These are phyloP conservation scores for Pseudomyrmex gracilis DNA, from an alignment of 1,140 invertebrate genomes.

Conservation along the genomic window DNA sequence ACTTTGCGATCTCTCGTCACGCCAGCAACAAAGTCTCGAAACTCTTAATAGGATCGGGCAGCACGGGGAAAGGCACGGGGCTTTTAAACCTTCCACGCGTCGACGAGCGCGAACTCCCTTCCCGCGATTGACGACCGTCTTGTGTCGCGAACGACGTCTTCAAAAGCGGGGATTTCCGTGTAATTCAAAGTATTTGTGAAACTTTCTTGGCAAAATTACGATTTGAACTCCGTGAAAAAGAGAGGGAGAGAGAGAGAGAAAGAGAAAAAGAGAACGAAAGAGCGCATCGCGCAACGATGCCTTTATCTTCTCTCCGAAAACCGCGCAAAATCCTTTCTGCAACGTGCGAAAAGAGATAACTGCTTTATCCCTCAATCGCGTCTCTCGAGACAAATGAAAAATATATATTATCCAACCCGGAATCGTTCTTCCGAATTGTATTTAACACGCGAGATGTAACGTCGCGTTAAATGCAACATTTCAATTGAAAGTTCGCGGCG, in stretches of 20 bases:
- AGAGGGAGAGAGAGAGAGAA: too few relatives aligned
- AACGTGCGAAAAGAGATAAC: background rate
- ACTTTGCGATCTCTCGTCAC: constrained; percentile 60
- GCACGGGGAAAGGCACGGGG: background rate
- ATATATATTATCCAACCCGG: constrained; percentile 40
- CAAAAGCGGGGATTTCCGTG: background rate
- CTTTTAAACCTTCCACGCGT: constrained; percentile 22
- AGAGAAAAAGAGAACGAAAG: too few relatives aligned
- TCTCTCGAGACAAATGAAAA: background rate
- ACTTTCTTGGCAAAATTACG: background rate
- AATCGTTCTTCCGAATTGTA: background rate
- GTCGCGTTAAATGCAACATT: constrained; percentile 35
- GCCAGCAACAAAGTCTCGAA: constrained; percentile 33
- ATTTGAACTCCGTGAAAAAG: background rate
- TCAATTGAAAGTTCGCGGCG: constrained; percentile 36
- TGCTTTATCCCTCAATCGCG: background rate
- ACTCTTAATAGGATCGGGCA: constrained; percentile 32
- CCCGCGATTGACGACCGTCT: background rate
- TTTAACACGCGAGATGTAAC: constrained; percentile 27
- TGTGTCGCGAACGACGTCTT: constrained; percentile 6
- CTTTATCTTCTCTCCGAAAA: background rate
- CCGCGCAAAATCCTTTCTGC: background rate
- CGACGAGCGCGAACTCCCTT: background rate
- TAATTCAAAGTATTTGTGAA: constrained; percentile 4
- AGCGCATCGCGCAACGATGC: too few relatives aligned